These are phyloP conservation scores for Deilephila elpenor DNA, from an alignment of 2,888 invertebrate genomes.

Conservation along the genomic window DNA sequence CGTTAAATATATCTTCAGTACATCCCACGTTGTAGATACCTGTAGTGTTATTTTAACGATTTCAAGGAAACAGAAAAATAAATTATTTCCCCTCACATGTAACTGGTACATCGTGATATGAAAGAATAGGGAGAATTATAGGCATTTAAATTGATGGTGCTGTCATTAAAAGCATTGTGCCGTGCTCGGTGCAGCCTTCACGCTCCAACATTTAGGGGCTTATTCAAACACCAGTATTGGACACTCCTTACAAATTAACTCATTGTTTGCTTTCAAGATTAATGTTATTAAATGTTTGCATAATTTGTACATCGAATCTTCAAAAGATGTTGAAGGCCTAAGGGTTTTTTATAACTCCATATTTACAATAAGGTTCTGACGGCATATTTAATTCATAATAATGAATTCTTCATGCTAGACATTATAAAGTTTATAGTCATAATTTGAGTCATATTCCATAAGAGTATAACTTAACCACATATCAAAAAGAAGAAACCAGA, in stretches of 20 bases:
- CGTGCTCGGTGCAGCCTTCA: constrained; percentile 7
- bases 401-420: too few species aligned
- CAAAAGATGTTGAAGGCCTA: neutral
- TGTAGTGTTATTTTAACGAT: neutral
- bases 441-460: too few species aligned
- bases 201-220: neutral
- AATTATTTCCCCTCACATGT: constrained; percentile 10
- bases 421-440: too few species aligned
- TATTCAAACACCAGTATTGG: neutral
- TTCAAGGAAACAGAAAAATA: constrained; percentile 20
- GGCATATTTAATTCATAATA: neutral
- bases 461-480: too few species aligned
- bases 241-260: constrained; percentile 17
- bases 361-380: neutral
- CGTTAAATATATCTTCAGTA: too few species aligned
- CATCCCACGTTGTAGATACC: too few species aligned
- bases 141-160: neutral
- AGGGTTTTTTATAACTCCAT: neutral
- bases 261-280: constrained; percentile 21
- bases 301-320: neutral
- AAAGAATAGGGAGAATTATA: constrained; percentile 9
- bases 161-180: constrained; percentile 1
- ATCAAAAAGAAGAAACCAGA: too few species aligned
- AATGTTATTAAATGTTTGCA: neutral
- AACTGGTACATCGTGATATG: constrained; percentile 12